phyloP scores from a whole-genome alignment of 2,797 vertebrate genomes.

The Smutsia temminckii region DNA sequence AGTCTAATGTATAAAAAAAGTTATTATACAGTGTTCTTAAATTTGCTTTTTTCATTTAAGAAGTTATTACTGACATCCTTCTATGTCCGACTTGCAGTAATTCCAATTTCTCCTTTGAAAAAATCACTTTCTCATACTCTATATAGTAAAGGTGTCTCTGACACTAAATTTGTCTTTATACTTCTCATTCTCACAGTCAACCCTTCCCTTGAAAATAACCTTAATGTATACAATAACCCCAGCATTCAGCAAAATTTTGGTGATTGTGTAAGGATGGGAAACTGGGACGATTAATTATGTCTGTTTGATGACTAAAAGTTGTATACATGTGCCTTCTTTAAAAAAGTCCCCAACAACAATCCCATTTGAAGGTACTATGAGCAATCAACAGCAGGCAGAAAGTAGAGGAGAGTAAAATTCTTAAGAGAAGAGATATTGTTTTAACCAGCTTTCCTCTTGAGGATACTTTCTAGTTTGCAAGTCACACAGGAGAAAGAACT shows the following conservation, averaged over 20 bases:
- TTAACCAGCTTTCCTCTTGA: neutral
- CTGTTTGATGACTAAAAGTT: neutral
- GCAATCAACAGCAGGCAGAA: neutral
- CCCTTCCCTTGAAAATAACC: neutral
- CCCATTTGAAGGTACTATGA: neutral
- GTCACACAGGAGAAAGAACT: neutral
- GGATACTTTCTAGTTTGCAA: neutral
- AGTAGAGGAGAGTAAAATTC: neutral
- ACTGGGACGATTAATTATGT: neutral
- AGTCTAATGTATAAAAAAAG: neutral
- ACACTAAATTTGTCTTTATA: neutral
- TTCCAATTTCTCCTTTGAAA: neutral
- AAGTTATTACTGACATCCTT: neutral
- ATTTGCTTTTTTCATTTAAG: neutral
- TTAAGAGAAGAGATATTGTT: neutral
- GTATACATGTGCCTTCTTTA: neutral
- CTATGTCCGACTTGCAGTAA: neutral
- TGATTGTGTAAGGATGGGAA: neutral
- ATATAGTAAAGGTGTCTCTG: neutral
- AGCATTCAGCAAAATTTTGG: neutral
- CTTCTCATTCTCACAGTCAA: conserved; percentile 15
- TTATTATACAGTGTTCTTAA: neutral
- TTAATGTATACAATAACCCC: neutral
- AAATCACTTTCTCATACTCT: neutral
- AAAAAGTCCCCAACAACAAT: neutral